Percentiles rank a stretch among this genome's conserved stretches.
Evolutionary conservation across 2,113 vertebrate species (phyloP).

Genomic region (Chaetops frenatus): DNA sequence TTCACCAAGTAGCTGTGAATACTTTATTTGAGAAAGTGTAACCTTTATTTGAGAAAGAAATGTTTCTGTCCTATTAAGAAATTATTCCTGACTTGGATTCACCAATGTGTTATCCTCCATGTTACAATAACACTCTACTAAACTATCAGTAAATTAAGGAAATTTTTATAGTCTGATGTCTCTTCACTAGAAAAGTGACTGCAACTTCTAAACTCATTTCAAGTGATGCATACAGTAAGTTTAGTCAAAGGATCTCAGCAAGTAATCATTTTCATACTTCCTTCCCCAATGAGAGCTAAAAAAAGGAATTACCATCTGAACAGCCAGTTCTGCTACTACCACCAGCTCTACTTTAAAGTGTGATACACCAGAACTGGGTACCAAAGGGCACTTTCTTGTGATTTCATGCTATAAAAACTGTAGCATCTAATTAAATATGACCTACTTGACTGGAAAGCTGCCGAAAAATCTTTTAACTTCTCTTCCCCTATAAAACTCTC

Average conservation of each 20-base stretch:
- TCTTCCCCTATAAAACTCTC: neutral
- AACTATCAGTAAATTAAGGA: neutral
- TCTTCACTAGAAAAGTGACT: neutral
- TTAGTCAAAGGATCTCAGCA: neutral
- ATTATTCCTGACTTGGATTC: neutral
- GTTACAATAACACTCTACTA: neutral
- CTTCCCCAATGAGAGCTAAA: conserved; percentile 10
- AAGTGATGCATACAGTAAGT: neutral
- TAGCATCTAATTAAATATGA: conserved; percentile 40
- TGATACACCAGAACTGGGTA: neutral
- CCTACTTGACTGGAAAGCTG: conserved; percentile 37
- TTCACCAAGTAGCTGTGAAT: neutral
- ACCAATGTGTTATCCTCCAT: neutral
- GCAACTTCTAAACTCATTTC: neutral
- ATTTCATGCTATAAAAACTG: conserved; percentile 33
- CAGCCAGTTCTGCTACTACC: neutral
- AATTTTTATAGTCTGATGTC: neutral
- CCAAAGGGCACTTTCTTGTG: conserved; percentile 19
- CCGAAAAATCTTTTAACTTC: neutral
- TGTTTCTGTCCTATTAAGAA: neutral
- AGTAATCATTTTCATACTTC: conserved; percentile 13
- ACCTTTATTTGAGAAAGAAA: neutral
- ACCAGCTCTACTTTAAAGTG: conserved; percentile 20
- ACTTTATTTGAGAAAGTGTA: neutral
- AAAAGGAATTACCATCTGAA: conserved; percentile 30